Conservation (phyloP, 30 jellyfish, hydroid and myxozoan genomes). For the Mastigias papua region DNA sequence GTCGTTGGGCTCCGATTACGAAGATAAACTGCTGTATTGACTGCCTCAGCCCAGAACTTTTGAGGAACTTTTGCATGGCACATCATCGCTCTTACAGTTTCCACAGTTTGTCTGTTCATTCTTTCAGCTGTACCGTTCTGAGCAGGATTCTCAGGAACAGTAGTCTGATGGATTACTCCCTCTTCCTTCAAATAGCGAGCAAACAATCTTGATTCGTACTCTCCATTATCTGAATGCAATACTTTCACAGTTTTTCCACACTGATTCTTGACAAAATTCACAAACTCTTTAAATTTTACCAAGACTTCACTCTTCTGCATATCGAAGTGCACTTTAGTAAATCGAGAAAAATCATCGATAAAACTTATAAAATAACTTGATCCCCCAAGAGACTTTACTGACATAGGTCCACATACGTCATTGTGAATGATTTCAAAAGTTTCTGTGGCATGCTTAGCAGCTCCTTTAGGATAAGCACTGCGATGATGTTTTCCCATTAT, state of each 20-base stretch:
- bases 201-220: slow-evolving; percentile 38
- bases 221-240: slow-evolving; percentile 62
- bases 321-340: slow-evolving; percentile 37
- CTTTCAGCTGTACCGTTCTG: slow-evolving; percentile 62
- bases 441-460: slow-evolving; percentile 17
- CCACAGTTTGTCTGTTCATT: slow-evolving; percentile 52
- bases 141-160: slow-evolving; percentile 59
- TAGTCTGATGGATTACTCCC: slow-evolving; percentile 18
- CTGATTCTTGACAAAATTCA: slow-evolving; percentile 13
- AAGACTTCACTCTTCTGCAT: slow-evolving; percentile 8
- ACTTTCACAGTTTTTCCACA: slow-evolving; percentile 37
- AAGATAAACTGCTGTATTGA: slow-evolving; percentile 49
- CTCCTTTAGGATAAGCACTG: slow-evolving; percentile 39
- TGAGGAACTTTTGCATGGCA: slow-evolving; percentile 39
- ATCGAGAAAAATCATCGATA: slow-evolving; percentile 61
- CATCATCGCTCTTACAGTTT: slow-evolving; percentile 52
- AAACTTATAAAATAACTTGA: slow-evolving; percentile 50
- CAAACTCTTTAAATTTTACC: slow-evolving; percentile 27
- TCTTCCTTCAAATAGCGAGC: slow-evolving; percentile 1
- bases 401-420: slow-evolving; percentile 59
- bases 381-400: slow-evolving; percentile 44
- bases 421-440: slow-evolving; percentile 43
- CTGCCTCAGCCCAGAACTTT: slow-evolving; percentile 68
- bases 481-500: slow-evolving; percentile 70
- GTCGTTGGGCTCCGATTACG: slow-evolving; percentile 50